Base-by-base conservation (phyloP, 1,140 invertebrate genomes). In the Leptinotarsa undecemlineata region DNA sequence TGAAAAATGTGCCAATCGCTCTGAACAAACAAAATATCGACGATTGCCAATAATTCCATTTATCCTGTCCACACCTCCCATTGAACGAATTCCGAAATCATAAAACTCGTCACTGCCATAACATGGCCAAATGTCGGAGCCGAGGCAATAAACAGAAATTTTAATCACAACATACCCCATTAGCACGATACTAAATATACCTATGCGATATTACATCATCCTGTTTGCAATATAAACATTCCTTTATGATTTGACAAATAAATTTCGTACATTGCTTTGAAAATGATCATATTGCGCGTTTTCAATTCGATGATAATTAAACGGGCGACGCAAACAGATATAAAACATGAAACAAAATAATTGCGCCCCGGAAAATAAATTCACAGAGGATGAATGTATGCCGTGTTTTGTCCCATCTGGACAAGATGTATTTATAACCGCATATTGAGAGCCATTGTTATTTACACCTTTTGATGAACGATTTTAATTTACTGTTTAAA, bases 101-200 rank as follows among this genome's bases (percentile, higher is more conserved):
- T 82, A 81, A 84, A 82, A 82, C 73, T 76, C 75, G 74, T 74
- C 71, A 75, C 47, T 62, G 77, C 71, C 73, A 78, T 80, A 81
- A 82, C 82, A 80, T 80, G 78, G 71, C 69, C 61, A 69, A 79
- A 79, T 80, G 77, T 76, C 71, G 80, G 77, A 74, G 75, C 73
- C 73, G 77, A 81, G 78, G 83, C 82, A 82, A 84, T 84, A 84
- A 84, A 84, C 81, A 78, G 81, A 83, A 80, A 79, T 84, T 84
- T 84, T 83, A 84, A 84, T 84, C 82, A 82, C 81, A 82, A 82
- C 79, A 82, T 82, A 82, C 73, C 76, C 83, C 83, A 84, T 81
- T 82, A 82, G 77, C 77, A 76, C 79, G 77, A 79, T 81, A 82
- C 80, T 81, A 82, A 82, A 82, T 82, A 78, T 81, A 82, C 81